phyloP scores from a whole-genome alignment of 2,888 invertebrate species.

The Allacma fusca region DNA sequence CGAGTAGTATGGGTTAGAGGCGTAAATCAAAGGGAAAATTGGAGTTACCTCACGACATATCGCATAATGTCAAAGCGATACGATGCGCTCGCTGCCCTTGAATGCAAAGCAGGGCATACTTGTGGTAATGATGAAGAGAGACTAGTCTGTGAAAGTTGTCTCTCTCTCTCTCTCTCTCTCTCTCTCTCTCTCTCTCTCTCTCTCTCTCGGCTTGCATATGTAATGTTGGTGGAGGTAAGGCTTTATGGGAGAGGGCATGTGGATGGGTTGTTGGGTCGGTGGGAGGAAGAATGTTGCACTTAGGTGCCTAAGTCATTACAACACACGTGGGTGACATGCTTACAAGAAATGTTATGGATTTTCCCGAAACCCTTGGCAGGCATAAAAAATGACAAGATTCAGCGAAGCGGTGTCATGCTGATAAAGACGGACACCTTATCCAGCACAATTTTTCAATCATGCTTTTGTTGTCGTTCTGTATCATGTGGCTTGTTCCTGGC shows the following conservation, averaged over 20 bases:
- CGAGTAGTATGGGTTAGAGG: background rate
- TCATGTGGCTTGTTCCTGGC: background rate
- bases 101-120: background rate
- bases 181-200: no score
- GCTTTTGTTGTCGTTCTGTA: conserved; percentile 30
- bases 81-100: background rate
- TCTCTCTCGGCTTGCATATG: no score
- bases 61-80: conserved; percentile 1
- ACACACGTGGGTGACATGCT: conserved; percentile 31
- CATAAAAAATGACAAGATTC: conserved; percentile 40
- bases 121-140: background rate
- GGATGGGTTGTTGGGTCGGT: background rate
- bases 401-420: conserved; percentile 33
- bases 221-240: background rate
- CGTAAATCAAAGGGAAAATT: conserved; percentile 3
- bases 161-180: no score
- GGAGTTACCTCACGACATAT: conserved; percentile 1
- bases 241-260: background rate
- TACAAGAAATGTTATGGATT: conserved; percentile 36
- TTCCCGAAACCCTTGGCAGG: background rate
- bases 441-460: conserved; percentile 44
- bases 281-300: background rate
- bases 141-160: background rate
- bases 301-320: conserved; percentile 17
- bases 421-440: conserved; percentile 41